Conservation (phyloP, 2,888 invertebrate species). For the Agrilus biguttatus region DNA sequence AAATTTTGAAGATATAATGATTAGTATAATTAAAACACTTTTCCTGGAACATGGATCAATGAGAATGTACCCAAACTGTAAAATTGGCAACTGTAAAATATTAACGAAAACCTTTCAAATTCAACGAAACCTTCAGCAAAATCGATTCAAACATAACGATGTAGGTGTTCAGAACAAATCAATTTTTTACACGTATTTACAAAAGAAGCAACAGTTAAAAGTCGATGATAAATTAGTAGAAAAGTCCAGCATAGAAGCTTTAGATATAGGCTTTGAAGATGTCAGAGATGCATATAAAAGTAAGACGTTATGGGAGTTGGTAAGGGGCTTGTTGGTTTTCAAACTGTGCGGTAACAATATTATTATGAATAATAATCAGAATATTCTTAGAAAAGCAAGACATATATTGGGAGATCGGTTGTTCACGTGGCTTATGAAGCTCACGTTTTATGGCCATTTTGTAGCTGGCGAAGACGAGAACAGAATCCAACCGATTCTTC, state of each 20-base stretch:
- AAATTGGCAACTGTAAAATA: too few species aligned
- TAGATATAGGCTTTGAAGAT: constrained; percentile 68
- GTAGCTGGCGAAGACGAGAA: constrained; percentile 84
- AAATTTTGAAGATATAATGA: too few species aligned
- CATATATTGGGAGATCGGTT: constrained; percentile 57
- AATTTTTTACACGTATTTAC: too few species aligned
- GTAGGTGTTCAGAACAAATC: too few species aligned
- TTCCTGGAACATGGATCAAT: too few species aligned
- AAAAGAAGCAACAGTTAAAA: too few species aligned
- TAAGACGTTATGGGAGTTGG: constrained; percentile 73
- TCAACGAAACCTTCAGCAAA: too few species aligned
- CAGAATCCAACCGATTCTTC: constrained; percentile 63
- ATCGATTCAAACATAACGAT: too few species aligned
- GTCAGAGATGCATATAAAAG: constrained; percentile 76
- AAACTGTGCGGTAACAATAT: constrained; percentile 66
- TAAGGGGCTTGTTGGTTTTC: constrained; percentile 75
- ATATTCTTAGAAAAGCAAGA: constrained; percentile 68
- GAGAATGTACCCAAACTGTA: too few species aligned
- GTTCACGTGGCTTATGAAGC: constrained; percentile 69
- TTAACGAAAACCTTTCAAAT: too few species aligned
- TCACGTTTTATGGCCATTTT: constrained; percentile 91
- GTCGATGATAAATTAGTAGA: too few species aligned
- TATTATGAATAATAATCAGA: constrained; percentile 73
- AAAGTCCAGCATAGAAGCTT: constrained; percentile 38
- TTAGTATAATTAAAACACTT: too few species aligned